Conservation (phyloP, 2,113 vertebrate genomes). For the Chaetops frenatus region DNA sequence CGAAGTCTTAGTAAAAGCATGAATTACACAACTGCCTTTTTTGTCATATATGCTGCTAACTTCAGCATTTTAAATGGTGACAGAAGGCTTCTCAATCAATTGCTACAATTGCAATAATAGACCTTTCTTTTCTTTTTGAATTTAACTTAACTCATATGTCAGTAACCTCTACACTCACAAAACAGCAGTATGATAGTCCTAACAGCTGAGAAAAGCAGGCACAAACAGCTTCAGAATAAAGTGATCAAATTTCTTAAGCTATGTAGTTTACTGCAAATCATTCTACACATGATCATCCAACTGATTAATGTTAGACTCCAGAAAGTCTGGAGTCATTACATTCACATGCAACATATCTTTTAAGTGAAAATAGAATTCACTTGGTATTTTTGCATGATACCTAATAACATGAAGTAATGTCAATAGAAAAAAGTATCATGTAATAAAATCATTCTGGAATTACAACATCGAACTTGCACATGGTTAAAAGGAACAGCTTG, state of each 20-base stretch:
- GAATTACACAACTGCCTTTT: not conserved
- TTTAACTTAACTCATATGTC: not conserved
- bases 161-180: not conserved
- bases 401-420: not conserved
- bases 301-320: not conserved
- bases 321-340: not conserved
- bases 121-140: not conserved
- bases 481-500: not conserved
- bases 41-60: not conserved
- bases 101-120: not conserved
- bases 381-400: not conserved
- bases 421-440: not conserved
- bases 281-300: not conserved
- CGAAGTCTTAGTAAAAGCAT: not conserved
- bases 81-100: not conserved
- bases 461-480: not conserved
- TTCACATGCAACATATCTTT: not conserved
- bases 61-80: not conserved
- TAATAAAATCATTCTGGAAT: not conserved
- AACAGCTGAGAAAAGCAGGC: not conserved
- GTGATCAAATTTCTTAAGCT: not conserved
- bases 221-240: not conserved
- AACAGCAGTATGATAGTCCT: accelerated
- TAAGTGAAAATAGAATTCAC: not conserved
- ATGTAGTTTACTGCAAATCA: not conserved